Evolutionary conservation across 2,888 invertebrate species (phyloP), one percentile per base, ranked within the genome.

Genomic region (Pomacea canaliculata): DNA sequence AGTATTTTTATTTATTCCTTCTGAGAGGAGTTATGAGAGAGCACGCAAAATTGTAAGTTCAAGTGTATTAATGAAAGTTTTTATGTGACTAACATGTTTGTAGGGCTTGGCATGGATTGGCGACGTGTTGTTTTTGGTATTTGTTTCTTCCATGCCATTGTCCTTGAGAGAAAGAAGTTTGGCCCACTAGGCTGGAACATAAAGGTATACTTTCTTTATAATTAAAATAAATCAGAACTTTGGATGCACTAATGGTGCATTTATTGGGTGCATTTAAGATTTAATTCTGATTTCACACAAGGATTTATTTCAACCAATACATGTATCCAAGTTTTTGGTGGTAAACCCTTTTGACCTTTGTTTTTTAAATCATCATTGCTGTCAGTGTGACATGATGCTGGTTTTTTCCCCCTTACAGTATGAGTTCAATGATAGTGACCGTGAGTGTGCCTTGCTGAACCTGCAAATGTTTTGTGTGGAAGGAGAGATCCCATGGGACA

Each of bases 401-500:
- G 3, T 37, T 37, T 37, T 37, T 37, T 37, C 3, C 5, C 37
- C 73, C 51, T 82, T 85, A 56, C 86, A 89, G 87, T 91, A 91
- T 81, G 91, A 91, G 80, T 91, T 91, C 85, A 91, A 83, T 77
- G 91, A 91, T 85, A 89, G 89, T 83, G 91, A 91, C 82, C 81
- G 91, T 59, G 91, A 91, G 78, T 91, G 91, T 83, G 91, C 91
- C 16, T 80, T 91, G 68, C 82, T 90, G n/a, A 91, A 91, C 76
- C 82, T 91, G 73, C 89, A 91, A 88, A 95, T 96, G 93, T 96
- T 96, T 89, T 96, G 96, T 87, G 83, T 83, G 12, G 91, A 91
- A 7, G 90, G 90, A 0, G 89, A 90, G 23, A 95, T 97, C 78
- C 96, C 96, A 0, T 97, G 97, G 97, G 96, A 96, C 88, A 96